Base-by-base conservation (phyloP, 2,888 invertebrate genomes). In the Exocentrus adspersus region DNA sequence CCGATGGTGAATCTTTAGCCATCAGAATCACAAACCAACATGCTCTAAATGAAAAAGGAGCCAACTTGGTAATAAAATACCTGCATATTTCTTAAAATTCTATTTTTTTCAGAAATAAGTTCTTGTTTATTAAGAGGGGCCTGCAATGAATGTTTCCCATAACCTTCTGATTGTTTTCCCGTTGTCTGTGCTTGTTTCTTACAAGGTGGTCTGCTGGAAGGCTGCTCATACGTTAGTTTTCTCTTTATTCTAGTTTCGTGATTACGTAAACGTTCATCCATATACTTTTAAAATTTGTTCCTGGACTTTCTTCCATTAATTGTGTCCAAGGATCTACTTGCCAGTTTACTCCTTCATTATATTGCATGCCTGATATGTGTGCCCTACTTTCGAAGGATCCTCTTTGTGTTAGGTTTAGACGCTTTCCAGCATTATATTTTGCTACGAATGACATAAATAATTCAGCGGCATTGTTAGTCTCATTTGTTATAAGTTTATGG, bases 361-460 rank as follows among this genome's bases (percentile, higher is more conserved):
- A 48, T 14, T 14, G 20, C 6, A 48, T 10, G n/a, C 48, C 48
- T 14, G 48, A 14, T n/a, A 48, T 14, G 28, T 43, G 7, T 30
- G 54, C 21, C 37, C 50, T 28, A 24, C 5, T 17, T 51, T 50
- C 51, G 30, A 59, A 59, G 2, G 42, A 41, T 5, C 19, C 59
- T 50, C 43, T 28, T 51, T 50, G 41, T 16, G 19, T 59, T 6
- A 51, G 20, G 19, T 59, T 58, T 32, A 58, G 10, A 5, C 57
- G 16, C 20, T 48, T 58, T 5, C 32, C 57, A 1, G 57, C 30
- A 59, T 51, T 59, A 9, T 42, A 43, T 24, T 32, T 51, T 5
- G 10, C 7, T n/a, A 58, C 20, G 9, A 48, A 5, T 1, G 51
- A 50, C 51, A 59, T 59, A 14, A 59, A 59, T 16, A 59, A 7